Conservation (phyloP, 2,888 invertebrate species). For the Tubulanus polymorphus region DNA sequence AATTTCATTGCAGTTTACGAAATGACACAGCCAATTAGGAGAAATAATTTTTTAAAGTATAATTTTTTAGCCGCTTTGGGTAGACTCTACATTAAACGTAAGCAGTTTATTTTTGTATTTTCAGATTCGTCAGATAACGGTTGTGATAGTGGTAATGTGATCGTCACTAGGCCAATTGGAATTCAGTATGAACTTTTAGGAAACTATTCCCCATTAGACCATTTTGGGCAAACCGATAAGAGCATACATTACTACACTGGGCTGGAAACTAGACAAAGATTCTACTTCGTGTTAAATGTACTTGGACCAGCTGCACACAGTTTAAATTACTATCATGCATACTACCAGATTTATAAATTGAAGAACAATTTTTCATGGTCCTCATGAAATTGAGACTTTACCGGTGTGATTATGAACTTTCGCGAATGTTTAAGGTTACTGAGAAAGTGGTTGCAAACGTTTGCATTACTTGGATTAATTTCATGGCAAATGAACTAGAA, state of each 20-base stretch:
- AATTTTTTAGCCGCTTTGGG: too few species aligned
- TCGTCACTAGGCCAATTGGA: too few species aligned
- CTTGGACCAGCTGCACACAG: background rate
- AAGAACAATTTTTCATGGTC: too few species aligned
- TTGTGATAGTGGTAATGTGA: too few species aligned
- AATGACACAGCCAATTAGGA: too few species aligned
- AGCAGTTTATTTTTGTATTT: too few species aligned
- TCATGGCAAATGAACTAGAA: constrained; percentile 13
- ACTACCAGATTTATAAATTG: background rate
- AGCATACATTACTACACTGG: constrained; percentile 7
- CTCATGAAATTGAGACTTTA: constrained; percentile 18
- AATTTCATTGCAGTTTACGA: too few species aligned
- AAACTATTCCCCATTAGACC: constrained; percentile 24
- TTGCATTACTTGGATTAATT: constrained; percentile 6
- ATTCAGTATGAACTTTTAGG: too few species aligned
- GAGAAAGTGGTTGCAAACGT: constrained; percentile 3
- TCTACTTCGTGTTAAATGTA: background rate
- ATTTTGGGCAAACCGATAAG: constrained; percentile 22
- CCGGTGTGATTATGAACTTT: constrained; percentile 21
- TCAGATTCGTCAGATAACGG: too few species aligned
- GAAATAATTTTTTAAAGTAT: too few species aligned
- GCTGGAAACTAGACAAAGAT: background rate
- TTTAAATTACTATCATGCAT: constrained; percentile 1
- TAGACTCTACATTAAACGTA: too few species aligned
- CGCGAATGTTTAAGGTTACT: constrained; percentile 2